Evolutionary conservation across 2,797 vertebrate genomes (phyloP).

Genomic region (Prunella strophiata): DNA sequence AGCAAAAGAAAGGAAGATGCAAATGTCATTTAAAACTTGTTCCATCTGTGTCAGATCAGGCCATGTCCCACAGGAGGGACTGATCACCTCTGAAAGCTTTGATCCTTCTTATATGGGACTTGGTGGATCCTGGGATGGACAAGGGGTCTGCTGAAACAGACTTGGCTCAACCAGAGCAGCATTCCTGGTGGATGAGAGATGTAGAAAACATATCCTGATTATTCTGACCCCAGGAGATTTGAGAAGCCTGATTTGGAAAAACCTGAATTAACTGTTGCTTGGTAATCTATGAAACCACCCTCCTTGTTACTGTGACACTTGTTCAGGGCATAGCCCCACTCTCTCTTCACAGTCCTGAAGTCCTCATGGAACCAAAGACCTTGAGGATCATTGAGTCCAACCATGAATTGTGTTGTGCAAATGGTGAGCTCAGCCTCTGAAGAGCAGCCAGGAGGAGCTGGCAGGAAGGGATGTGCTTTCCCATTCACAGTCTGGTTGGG

Average conservation of each 20-base stretch:
- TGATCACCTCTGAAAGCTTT: not conserved
- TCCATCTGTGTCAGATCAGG: not conserved
- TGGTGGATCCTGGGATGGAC: not conserved
- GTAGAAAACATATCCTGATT: not conserved
- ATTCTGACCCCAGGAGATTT: not conserved
- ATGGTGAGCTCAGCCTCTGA: not conserved
- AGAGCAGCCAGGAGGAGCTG: not conserved
- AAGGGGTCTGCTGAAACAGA: not conserved
- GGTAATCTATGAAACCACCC: not conserved
- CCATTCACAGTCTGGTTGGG: not conserved
- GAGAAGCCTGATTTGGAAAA: not conserved
- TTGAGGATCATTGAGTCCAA: fast-evolving
- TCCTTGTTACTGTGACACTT: not conserved
- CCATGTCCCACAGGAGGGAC: not conserved
- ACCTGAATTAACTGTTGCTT: not conserved
- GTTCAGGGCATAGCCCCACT: not conserved
- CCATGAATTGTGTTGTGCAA: fast-evolving
- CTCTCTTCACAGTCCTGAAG: not conserved
- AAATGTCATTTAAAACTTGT: not conserved
- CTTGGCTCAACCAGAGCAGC: not conserved
- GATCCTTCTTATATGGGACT: too few species aligned
- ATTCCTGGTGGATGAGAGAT: not conserved
- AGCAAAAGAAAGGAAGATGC: not conserved
- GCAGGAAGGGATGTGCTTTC: not conserved
- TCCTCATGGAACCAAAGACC: not conserved